These are phyloP conservation scores for Corythoichthys intestinalis DNA, from an alignment of 2,113 vertebrate species.

Conservation along the genomic window DNA sequence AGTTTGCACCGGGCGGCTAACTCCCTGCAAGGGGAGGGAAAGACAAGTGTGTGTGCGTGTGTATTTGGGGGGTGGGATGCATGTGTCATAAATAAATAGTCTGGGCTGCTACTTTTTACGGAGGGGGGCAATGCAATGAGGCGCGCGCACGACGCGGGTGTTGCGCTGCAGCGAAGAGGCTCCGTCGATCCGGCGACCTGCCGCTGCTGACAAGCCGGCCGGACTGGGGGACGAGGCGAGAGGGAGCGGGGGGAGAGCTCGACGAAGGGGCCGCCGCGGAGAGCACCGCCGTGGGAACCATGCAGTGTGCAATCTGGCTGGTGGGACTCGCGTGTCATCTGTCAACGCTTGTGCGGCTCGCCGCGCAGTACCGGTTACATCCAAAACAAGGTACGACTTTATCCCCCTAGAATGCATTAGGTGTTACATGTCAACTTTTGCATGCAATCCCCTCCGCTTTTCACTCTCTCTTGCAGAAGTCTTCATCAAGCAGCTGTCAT, in stretches of 20 bases:
- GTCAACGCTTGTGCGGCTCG: conserved; percentile 71
- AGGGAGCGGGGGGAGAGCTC: conserved; percentile 50
- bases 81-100: conserved; percentile 53
- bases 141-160: conserved; percentile 65
- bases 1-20: conserved; percentile 50
- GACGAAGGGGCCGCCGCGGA: conserved; percentile 55
- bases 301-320: conserved; percentile 81
- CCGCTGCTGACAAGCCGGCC: conserved; percentile 73
- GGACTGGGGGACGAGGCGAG: conserved; percentile 50
- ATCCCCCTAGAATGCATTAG: not conserved
- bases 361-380: conserved; percentile 77
- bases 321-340: conserved; percentile 80
- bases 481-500: conserved; percentile 81
- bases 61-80: conserved; percentile 31
- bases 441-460: not conserved
- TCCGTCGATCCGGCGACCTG: conserved; percentile 69
- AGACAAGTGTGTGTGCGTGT: not conserved
- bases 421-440: not conserved
- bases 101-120: not conserved
- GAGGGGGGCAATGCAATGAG: conserved; percentile 61
- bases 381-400: conserved; percentile 81
- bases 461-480: conserved; percentile 68
- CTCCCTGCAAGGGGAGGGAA: conserved; percentile 1
- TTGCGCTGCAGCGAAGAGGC: conserved; percentile 62
- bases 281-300: conserved; percentile 69